Evolutionary conservation across 2,113 vertebrate genomes (phyloP).

Genomic region (Semicossyphus pulcher): DNA sequence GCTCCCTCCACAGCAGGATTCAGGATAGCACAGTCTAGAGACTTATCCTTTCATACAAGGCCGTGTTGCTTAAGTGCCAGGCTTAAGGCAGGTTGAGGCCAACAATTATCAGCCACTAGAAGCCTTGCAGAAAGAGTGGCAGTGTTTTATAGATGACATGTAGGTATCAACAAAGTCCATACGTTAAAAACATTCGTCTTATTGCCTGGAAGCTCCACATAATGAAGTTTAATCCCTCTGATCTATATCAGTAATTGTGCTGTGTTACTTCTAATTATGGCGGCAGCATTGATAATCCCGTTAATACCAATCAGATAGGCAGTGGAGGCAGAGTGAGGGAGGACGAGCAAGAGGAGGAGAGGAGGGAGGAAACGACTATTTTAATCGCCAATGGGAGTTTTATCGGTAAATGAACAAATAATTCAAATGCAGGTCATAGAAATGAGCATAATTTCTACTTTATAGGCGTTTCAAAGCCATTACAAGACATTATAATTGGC

Average conservation of each 20-base stretch:
- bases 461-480: not conserved
- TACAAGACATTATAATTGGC: not conserved
- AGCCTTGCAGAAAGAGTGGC: constrained; percentile 45
- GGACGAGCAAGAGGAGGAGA: constrained; percentile 17
- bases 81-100: constrained; percentile 25
- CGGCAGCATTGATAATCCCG: constrained; percentile 80
- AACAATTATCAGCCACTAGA: constrained; percentile 46
- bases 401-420: constrained; percentile 1
- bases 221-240: constrained; percentile 80
- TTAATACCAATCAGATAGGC: constrained; percentile 82
- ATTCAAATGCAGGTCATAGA: not conserved
- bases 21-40: constrained; percentile 19
- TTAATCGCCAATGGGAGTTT: constrained; percentile 20
- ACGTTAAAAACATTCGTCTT: constrained; percentile 67
- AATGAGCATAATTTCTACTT: constrained; percentile 9
- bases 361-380: constrained; percentile 32
- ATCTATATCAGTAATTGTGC: constrained; percentile 81
- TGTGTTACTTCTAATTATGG: constrained; percentile 81
- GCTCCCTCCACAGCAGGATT: constrained; percentile 22
- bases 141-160: constrained; percentile 57
- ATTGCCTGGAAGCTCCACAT: constrained; percentile 69
- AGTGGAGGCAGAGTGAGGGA: constrained; percentile 51
- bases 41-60: too few relatives aligned
- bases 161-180: constrained; percentile 64
- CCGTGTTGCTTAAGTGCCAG: constrained; percentile 20